These are phyloP conservation scores for Falco novaeseelandiae DNA, from an alignment of 2,797 vertebrate genomes.

Conservation along the genomic window DNA sequence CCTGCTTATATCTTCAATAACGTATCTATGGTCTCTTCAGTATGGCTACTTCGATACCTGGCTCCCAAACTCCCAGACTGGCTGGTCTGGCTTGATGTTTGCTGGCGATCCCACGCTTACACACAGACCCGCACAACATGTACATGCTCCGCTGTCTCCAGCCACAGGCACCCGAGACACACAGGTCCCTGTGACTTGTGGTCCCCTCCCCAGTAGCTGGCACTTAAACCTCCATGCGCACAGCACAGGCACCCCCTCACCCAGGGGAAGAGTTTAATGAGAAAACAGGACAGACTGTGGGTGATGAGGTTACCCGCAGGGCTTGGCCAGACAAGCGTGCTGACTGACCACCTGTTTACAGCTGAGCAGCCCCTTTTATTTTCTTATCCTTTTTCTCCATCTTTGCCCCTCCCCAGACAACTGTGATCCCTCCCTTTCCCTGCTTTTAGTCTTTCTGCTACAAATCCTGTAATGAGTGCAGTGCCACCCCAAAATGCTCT, in stretches of 20 bases:
- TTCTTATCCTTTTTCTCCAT: background rate
- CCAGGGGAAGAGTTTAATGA: background rate
- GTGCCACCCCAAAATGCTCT: background rate
- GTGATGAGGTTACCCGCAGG: background rate
- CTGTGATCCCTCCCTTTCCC: background rate
- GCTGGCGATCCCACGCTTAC: accelerated
- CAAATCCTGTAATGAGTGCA: background rate
- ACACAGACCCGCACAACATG: accelerated
- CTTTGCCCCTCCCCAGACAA: background rate
- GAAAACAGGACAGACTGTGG: accelerated
- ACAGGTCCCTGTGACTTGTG: accelerated
- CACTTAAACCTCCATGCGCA: background rate
- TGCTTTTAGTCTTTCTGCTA: background rate
- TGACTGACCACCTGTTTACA: background rate
- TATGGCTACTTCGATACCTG: background rate
- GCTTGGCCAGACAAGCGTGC: background rate
- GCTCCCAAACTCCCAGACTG: background rate
- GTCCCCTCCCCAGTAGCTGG: background rate
- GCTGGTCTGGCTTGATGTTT: background rate
- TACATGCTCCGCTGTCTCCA: accelerated
- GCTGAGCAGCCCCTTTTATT: background rate
- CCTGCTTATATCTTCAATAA: background rate
- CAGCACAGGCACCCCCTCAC: accelerated
- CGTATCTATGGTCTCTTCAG: background rate
- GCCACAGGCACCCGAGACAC: accelerated